Conservation (phyloP, 2,888 invertebrate species). For the Bellardia pandia region DNA sequence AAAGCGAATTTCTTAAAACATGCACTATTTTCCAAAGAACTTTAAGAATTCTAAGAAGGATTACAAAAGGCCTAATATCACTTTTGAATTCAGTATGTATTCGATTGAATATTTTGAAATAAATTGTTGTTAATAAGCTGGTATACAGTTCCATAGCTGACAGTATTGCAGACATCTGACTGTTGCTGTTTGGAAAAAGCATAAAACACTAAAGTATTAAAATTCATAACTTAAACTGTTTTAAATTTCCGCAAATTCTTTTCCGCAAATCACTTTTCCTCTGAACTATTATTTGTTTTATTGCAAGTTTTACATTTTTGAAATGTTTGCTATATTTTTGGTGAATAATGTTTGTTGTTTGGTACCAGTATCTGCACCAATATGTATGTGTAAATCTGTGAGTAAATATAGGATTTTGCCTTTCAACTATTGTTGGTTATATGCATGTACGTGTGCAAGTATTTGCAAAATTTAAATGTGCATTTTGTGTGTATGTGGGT, state of each 20-base stretch:
- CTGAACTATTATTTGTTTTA: background rate
- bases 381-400: slow-evolving; percentile 2
- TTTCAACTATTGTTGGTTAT: background rate
- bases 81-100: too few species aligned
- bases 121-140: too few species aligned
- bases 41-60: too few species aligned
- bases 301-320: background rate
- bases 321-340: slow-evolving; percentile 13
- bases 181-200: too few species aligned
- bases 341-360: background rate
- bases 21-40: too few species aligned
- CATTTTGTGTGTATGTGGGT: background rate
- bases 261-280: background rate
- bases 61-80: too few species aligned
- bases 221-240: too few species aligned
- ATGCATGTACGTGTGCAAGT: background rate
- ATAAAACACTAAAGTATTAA: too few species aligned
- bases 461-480: slow-evolving; percentile 7
- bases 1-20: too few species aligned
- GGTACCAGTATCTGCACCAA: background rate
- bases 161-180: too few species aligned
- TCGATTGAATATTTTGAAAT: too few species aligned
- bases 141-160: too few species aligned
- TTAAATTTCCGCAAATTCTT: background rate
- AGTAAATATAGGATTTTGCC: slow-evolving; percentile 15